A percentile compares a stretch with the other conserved stretches of the same genome.
These are phyloP conservation scores for Brachionus sp. DNA, from an alignment of 1,140 invertebrate genomes.

Conservation along the genomic window DNA sequence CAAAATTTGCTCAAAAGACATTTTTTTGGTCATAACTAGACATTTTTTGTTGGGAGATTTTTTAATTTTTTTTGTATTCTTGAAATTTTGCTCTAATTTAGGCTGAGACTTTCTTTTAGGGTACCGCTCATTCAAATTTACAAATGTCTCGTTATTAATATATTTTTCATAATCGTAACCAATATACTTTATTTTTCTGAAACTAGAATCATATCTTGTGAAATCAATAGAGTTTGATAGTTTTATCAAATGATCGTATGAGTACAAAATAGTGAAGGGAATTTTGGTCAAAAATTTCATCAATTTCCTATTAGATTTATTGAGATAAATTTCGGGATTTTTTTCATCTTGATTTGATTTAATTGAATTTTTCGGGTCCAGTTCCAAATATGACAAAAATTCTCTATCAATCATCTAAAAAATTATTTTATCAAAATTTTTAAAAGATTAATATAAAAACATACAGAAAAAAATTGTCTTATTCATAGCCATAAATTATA, in stretches of 20 bases:
- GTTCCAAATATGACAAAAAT: background rate
- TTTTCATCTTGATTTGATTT: background rate
- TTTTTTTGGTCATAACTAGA: background rate
- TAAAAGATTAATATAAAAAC: too few relatives aligned
- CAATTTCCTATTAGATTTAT: background rate
- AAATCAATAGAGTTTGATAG: background rate
- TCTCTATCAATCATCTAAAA: background rate
- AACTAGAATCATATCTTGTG: background rate
- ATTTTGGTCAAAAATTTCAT: background rate
- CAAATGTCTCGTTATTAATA: background rate
- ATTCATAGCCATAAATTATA: too few relatives aligned
- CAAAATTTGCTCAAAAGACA: background rate
- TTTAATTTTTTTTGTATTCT: background rate
- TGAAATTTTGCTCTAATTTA: background rate
- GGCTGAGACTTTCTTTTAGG: background rate
- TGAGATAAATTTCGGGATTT: background rate
- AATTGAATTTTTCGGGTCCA: background rate
- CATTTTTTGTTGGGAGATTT: background rate
- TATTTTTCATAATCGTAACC: background rate
- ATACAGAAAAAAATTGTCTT: too few relatives aligned
- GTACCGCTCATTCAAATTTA: background rate
- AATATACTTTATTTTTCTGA: background rate
- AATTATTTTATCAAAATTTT: background rate
- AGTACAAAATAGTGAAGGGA: background rate
- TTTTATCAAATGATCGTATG: background rate